Base-by-base conservation (phyloP, 2,888 invertebrate genomes). In the Muscina levida region DNA sequence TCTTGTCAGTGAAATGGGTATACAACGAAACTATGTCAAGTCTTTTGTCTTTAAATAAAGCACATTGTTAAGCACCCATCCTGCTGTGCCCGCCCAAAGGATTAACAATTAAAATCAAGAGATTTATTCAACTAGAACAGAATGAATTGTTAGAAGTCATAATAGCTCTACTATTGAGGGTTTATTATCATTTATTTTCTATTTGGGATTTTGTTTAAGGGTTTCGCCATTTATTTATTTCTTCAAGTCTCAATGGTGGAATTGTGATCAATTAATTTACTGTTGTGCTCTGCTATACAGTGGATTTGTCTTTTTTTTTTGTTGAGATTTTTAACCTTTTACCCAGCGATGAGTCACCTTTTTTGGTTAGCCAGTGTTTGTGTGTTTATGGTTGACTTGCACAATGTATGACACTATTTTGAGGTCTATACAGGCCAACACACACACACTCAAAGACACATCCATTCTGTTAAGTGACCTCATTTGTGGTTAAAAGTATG, bases 151-250 rank as follows among this genome's bases (percentile, higher is more conserved):
- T 19, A 19, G 42, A 62, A 39, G 42, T 11, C 42, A 62, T 62
- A 62, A 62, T 62, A 62, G 19, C 22, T 4, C 42, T 22, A 22
- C 42, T 62, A 62, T 62, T 42, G 62, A 44, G 62, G 70, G 24
- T 75, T 75, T 74, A 51, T 53, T 74, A 68, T 59, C 59, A 48
- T 74, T 75, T 62, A 75, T 13, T 42, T 42, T 19, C 26, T 51
- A 19, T 75, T 62, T 68, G 74, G 68, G 59, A 75, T 70, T 74
- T 62, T 31, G 24, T 53, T 70, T 59, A 19, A 51, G n/a, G n/a
- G n/a, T n/a, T n/a, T n/a, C n/a, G 3, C 31, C 31, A 31, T 3
- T 5, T 31, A 5, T 15, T 62, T 24, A 59, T 42, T 62, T 62
- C 42, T n/a, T 62, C 11, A 42, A 62, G 42, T 62, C 19, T n/a